These are phyloP conservation scores for Drosophila neonasuta DNA, from an alignment of 2,888 invertebrate genomes.

Conservation along the genomic window DNA sequence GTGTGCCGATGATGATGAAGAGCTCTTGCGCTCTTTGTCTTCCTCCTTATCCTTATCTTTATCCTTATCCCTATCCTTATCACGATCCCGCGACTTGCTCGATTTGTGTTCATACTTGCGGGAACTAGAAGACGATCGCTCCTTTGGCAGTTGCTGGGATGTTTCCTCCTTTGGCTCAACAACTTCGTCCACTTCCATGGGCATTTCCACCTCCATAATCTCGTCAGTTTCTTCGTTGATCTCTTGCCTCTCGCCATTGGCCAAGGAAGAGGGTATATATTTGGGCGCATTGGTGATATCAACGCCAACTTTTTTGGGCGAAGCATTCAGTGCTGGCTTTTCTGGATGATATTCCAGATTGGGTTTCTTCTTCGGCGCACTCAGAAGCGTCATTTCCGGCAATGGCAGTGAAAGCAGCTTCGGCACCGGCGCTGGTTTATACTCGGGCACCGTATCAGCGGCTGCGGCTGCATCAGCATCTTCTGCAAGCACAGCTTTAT, in stretches of 20 bases:
- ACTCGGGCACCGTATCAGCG: constrained; percentile 66
- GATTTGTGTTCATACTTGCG: constrained; percentile 48
- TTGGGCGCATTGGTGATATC: constrained; percentile 62
- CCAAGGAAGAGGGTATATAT: constrained; percentile 76
- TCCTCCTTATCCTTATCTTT: constrained; percentile 13
- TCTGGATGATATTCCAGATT: constrained; percentile 82
- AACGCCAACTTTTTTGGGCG: constrained; percentile 57
- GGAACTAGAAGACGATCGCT: constrained; percentile 10
- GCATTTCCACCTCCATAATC: constrained; percentile 29
- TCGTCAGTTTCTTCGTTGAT: constrained; percentile 20
- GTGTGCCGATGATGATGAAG: constrained; percentile 8
- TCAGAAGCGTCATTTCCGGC: constrained; percentile 53
- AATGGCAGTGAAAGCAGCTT: constrained; percentile 72
- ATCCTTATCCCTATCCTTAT: constrained; percentile 21
- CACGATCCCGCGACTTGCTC: constrained; percentile 37
- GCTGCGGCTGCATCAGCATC: constrained; percentile 60
- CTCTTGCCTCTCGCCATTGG: constrained; percentile 24
- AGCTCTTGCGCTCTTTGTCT: constrained; percentile 38
- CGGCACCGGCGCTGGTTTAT: constrained; percentile 80
- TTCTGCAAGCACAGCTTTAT: constrained; percentile 44
- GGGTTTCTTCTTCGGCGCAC: constrained; percentile 66
- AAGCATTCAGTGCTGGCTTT: constrained; percentile 80
- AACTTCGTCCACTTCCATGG: constrained; percentile 20
- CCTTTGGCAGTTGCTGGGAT: constrained; percentile 2
- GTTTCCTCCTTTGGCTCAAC: background rate